Percentiles rank a stretch among this genome's conserved stretches.
Conservation (phyloP, 2,797 vertebrate genomes). For the Enteromius argenteus region DNA sequence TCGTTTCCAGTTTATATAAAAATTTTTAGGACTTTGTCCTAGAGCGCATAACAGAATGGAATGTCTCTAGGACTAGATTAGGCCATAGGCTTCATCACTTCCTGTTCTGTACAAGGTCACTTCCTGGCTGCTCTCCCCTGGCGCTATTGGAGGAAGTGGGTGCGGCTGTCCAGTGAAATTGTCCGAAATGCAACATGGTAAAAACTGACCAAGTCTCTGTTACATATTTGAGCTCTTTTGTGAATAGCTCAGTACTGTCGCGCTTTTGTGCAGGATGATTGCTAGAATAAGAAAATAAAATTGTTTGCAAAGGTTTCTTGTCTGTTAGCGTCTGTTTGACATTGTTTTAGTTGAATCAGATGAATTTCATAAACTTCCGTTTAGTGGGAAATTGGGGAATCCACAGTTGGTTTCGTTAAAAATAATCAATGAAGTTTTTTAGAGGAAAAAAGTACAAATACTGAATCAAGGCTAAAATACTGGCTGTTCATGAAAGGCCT, state of each 20-base stretch:
- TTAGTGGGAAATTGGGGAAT: neutral
- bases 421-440: neutral
- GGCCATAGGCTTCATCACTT: conserved; percentile 76
- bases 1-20: neutral
- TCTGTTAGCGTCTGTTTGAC: neutral
- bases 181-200: conserved; percentile 31
- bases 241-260: too few relatives aligned
- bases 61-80: conserved; percentile 61
- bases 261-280: too few relatives aligned
- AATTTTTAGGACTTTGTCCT: neutral
- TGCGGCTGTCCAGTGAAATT: conserved; percentile 51
- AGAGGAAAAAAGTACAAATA: neutral
- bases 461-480: neutral
- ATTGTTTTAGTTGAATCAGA: neutral
- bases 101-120: conserved; percentile 81
- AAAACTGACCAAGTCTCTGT: conserved; percentile 6
- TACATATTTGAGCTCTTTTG: neutral
- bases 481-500: conserved; percentile 19
- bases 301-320: neutral
- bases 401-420: neutral
- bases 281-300: neutral
- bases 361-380: neutral
- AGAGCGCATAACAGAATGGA: conserved; percentile 55
- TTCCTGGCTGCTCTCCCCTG: conserved; percentile 77
- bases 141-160: conserved; percentile 75